Percentiles rank a stretch among this genome's conserved stretches.
These are phyloP conservation scores for Felis chaus DNA, from an alignment of 2,113 vertebrate genomes.

Conservation along the genomic window DNA sequence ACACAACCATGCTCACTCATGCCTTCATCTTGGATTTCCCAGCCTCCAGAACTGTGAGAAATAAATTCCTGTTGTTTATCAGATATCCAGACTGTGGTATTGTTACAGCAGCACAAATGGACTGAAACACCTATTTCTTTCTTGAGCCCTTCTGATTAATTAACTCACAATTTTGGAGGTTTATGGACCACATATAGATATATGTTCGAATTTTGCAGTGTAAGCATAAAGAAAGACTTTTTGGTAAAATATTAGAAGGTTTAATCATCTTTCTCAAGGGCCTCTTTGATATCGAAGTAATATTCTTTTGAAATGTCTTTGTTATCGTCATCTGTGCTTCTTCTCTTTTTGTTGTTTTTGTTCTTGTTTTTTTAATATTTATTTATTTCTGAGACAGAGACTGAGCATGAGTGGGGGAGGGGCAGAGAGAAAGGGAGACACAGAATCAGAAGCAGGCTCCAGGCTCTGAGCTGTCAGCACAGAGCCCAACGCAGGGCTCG, in stretches of 20 bases:
- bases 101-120: background rate
- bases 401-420: no score
- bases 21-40: background rate
- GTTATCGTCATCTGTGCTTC: background rate
- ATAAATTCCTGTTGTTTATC: background rate
- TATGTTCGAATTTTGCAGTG: background rate
- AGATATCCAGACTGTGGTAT: background rate
- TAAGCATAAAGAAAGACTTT: background rate
- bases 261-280: background rate
- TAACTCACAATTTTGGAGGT: background rate
- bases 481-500: no score
- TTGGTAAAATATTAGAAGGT: background rate
- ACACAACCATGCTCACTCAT: background rate
- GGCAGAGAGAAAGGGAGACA: no score
- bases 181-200: background rate
- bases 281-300: background rate
- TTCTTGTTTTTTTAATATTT: no score
- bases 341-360: background rate
- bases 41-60: background rate
- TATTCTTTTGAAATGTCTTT: background rate
- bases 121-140: background rate
- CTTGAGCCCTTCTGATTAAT: background rate
- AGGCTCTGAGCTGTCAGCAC: no score
- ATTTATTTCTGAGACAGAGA: no score
- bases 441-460: no score